phyloP scores from a whole-genome alignment of 2,113 vertebrate species.

The Notechis scutatus region DNA sequence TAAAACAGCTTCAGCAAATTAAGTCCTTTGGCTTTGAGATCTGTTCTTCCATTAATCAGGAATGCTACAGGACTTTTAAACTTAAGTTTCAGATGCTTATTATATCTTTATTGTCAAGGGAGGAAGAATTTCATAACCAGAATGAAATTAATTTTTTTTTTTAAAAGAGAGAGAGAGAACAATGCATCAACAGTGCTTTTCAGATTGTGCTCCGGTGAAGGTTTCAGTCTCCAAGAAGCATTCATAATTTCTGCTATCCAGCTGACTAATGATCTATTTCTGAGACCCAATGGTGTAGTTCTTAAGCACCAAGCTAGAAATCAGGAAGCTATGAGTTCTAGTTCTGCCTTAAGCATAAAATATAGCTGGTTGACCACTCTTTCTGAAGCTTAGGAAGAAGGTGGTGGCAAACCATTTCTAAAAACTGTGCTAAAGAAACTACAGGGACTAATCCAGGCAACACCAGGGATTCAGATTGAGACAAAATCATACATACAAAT shows the following conservation, averaged over 20 bases:
- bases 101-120: neutral
- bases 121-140: conserved; percentile 4
- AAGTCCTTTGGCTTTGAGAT: conserved; percentile 9
- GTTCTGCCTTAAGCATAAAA: neutral
- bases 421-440: neutral
- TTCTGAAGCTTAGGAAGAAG: neutral
- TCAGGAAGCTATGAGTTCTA: neutral
- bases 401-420: neutral
- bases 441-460: neutral
- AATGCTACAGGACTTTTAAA: neutral
- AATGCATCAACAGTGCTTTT: neutral
- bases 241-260: neutral
- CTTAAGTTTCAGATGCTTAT: neutral
- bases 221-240: neutral
- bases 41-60: neutral
- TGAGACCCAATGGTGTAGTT: neutral
- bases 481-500: neutral
- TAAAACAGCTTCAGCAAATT: neutral
- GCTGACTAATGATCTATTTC: neutral
- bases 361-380: neutral
- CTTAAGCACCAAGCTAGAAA: neutral
- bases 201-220: neutral
- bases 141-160: neutral
- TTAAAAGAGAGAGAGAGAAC: neutral
- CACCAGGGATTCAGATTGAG: neutral